phyloP scores from a whole-genome alignment of 2,888 invertebrate species.

The Reticulitermes lucifugus region DNA sequence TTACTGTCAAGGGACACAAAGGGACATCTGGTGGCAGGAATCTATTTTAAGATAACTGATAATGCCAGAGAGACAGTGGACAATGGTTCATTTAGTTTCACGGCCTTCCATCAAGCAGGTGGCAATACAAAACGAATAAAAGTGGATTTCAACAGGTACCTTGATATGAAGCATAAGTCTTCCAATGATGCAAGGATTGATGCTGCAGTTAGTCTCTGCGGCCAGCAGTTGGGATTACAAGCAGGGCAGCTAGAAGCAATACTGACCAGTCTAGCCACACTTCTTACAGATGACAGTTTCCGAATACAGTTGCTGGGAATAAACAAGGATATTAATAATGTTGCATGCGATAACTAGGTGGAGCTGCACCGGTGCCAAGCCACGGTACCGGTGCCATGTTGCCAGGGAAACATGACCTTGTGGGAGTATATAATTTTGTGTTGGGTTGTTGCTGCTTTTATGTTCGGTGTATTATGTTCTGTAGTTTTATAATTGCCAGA shows the following conservation, averaged over 20 bases:
- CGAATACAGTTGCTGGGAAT: constrained; percentile 81
- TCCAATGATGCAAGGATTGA: constrained; percentile 62
- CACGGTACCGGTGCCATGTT: constrained; percentile 25
- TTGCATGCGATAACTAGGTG: constrained; percentile 78
- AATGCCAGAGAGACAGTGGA: constrained; percentile 57
- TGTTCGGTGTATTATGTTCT: constrained; percentile 20
- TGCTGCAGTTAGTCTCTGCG: constrained; percentile 75
- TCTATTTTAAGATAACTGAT: constrained; percentile 83
- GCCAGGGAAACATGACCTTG: constrained; percentile 30
- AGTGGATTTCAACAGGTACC: constrained; percentile 78
- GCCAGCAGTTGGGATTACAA: constrained; percentile 78
- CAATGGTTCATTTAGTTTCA: constrained; percentile 65
- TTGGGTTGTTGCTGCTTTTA: constrained; percentile 34
- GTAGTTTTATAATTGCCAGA: constrained; percentile 15
- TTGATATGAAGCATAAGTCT: constrained; percentile 18
- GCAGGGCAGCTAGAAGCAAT: constrained; percentile 73
- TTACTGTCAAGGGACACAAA: constrained; percentile 85
- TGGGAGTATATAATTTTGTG: constrained; percentile 27
- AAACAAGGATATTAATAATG: constrained; percentile 82
- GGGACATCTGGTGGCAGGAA: constrained; percentile 84
- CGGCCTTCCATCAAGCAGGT: constrained; percentile 81
- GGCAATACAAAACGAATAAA: constrained; percentile 75
- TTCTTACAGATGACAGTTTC: constrained; percentile 78
- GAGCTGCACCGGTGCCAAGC: constrained; percentile 33
- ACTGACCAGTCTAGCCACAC: constrained; percentile 74